Base-by-base conservation (phyloP, 1,140 invertebrate species). In the Cataglyphis hispanica region DNA sequence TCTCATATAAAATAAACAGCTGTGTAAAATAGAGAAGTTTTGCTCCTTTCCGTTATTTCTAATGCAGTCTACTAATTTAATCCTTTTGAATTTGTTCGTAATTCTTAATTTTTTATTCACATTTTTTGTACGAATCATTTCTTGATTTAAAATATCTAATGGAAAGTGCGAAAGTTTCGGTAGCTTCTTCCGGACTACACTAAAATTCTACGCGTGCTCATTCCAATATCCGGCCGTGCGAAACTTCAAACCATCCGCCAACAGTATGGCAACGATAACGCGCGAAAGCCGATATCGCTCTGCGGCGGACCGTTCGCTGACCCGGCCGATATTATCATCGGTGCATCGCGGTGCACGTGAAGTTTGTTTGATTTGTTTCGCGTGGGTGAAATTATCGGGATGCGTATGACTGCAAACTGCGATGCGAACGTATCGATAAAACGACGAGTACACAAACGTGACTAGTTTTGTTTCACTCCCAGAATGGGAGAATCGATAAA, bases 201-300 rank as follows among this genome's bases (percentile, higher is more conserved):
- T 31, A 31, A 31, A 50, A 50, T 74, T 69, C 76, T 85, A 84
- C 58, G 53, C 70, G 76, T 61, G 75, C 87, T 85, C 43, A 56
- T 81, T 85, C 87, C 88, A 89, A 93, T 92, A 91, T 90, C 87
- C 90, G 87, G 91, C 92, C 92, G 91, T 91, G 91, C 88, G 92
- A 92, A 91, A 92, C 92, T 92, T 93, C 89, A 91, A 92, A 93
- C 89, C 91, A 89, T 86, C 85, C 91, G 89, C 90, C 91, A 89
- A 91, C 87, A 91, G 87, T 89, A 78, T 78, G 86, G 64, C 75
- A 58, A 53, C 83, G 89, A 90, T 90, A 90, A 90, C 88, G 72
- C 86, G 60, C 81, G 72, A 85, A 85, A 81, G 83, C 86, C 78
- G 89, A 90, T 90, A 90, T 90, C 88, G 72, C 69, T 58, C 60